Base-by-base conservation (phyloP, 2,888 invertebrate genomes). In the Apodemia hepburni region DNA sequence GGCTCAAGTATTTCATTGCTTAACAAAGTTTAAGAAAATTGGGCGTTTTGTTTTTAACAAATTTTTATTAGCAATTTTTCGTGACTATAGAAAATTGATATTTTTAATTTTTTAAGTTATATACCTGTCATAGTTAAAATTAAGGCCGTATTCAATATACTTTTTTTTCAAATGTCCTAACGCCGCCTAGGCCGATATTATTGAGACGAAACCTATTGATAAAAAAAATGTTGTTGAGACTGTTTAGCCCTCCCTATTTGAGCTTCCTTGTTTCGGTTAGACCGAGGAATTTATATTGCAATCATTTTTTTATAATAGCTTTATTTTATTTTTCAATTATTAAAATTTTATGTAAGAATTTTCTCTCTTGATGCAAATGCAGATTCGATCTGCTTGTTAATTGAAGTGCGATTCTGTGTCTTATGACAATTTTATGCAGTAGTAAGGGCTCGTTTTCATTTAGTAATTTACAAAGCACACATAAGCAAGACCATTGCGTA, bases 191-290 rank as follows among this genome's bases (percentile, higher is more conserved):
- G 51, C 51, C 35, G 29, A 51, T 66, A 57, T 59, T 66, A 65
- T 64, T 65, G 64, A 65, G 69, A 64, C 68, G 68, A 68, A 42
- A 15, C 9, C 4, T 42, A 42, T 63, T 4, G 15, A 4, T 27
- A 58, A 54, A 15, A 42, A 58, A 67, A 58, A 68, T 65, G 67
- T 66, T 64, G 70, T 71, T 72, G 76, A 78, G 75, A 78, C 76
- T 77, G 78, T 72, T 64, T 64, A 68, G 78, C 78, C 78, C 78
- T 77, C 77, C 78, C 76, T 65, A 62, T 65, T 58, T 59, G 67
- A 61, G 54, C 65, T 61, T 60, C 59, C 70, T 69, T 65, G 61
- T 65, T 62, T 54, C 59, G 45, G 59, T 35, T 64, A 45, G 18
- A 58, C 59, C 63, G 59, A 65, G 58, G 51, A 54, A 57, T 57